Evolutionary conservation across 1,140 invertebrate genomes (phyloP).

Genomic region (Eueides isabella): DNA sequence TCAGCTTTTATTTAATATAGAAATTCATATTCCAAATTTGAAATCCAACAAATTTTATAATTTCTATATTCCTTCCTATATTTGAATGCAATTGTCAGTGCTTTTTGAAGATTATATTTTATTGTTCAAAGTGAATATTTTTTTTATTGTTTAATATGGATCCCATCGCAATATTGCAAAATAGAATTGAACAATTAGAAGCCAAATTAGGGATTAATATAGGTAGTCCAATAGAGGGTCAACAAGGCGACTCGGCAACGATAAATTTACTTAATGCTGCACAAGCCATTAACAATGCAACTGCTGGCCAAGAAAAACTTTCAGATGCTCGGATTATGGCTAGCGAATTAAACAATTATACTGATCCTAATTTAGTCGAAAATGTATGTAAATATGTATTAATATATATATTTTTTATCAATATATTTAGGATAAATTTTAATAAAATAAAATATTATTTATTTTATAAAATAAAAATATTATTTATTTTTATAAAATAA

Average conservation of each 20-base stretch:
- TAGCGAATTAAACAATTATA: slow-evolving; percentile 78
- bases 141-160: slow-evolving; percentile 60
- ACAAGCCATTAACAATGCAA: slow-evolving; percentile 72
- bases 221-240: slow-evolving; percentile 52
- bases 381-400: slow-evolving; percentile 56
- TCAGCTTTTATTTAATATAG: neutral
- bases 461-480: neutral
- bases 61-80: neutral
- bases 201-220: slow-evolving; percentile 73
- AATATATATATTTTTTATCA: neutral
- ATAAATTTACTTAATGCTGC: slow-evolving; percentile 70
- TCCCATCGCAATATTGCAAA: slow-evolving; percentile 76
- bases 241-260: slow-evolving; percentile 71
- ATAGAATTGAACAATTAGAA: slow-evolving; percentile 78
- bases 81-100: neutral
- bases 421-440: neutral
- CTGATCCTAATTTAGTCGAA: slow-evolving; percentile 76
- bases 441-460: neutral
- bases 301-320: slow-evolving; percentile 74
- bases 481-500: no score
- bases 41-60: neutral
- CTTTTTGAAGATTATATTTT: neutral
- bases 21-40: neutral
- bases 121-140: neutral
- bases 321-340: slow-evolving; percentile 68